Evolutionary conservation across 2,113 vertebrate genomes (phyloP).

Genomic region (Plestiodon gilberti): DNA sequence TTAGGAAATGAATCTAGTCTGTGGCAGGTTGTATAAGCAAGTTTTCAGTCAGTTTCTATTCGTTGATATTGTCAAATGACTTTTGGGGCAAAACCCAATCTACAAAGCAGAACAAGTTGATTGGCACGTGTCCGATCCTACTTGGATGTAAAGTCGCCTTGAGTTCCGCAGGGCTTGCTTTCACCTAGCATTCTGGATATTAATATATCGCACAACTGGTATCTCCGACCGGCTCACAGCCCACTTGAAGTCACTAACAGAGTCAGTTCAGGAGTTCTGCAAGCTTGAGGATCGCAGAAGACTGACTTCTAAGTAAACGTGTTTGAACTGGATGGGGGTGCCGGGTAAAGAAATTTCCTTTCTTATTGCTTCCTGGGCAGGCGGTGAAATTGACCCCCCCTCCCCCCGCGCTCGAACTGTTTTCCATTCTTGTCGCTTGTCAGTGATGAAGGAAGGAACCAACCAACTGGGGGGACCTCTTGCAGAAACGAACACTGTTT

Average conservation of each 20-base stretch:
- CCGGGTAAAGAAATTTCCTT: background rate
- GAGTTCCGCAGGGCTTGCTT: background rate
- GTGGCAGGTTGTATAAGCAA: background rate
- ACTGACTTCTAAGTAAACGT: background rate
- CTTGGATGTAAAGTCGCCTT: background rate
- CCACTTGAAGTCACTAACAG: background rate
- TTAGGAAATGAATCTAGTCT: background rate
- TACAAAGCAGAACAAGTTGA: background rate
- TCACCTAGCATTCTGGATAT: too few species aligned
- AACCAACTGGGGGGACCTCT: background rate
- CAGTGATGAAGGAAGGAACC: background rate
- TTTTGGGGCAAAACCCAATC: background rate
- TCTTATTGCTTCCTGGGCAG: background rate
- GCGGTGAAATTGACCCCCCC: background rate
- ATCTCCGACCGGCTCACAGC: background rate
- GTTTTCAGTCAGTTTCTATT: too few species aligned
- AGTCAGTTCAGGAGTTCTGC: too few species aligned
- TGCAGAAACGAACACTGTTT: background rate
- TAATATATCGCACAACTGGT: background rate
- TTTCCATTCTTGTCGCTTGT: background rate
- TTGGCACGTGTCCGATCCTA: background rate
- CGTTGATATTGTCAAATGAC: background rate
- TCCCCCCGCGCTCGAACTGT: background rate
- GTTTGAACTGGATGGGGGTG: background rate
- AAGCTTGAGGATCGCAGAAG: background rate